phyloP scores from a whole-genome alignment of 2,888 invertebrate genomes.

The Athetis lepigone region DNA sequence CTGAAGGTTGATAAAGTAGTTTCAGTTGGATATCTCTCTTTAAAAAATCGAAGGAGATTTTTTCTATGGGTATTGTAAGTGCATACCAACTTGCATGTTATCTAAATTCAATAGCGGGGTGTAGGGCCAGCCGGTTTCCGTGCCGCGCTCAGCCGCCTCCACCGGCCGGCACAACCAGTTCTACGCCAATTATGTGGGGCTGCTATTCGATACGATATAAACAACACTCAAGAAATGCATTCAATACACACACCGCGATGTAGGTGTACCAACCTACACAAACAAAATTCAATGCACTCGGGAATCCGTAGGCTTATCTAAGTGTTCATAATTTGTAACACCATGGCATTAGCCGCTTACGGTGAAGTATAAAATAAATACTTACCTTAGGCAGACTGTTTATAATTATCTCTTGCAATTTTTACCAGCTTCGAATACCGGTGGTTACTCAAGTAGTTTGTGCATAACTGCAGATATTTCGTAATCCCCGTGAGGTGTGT shows the following conservation, averaged over 20 bases:
- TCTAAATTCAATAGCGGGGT: conserved; percentile 75
- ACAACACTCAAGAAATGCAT: conserved; percentile 74
- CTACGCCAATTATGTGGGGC: conserved; percentile 67
- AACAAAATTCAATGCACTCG: conserved; percentile 55
- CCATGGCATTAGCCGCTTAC: conserved; percentile 14
- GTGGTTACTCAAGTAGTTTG: conserved; percentile 30
- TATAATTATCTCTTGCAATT: conserved; percentile 28
- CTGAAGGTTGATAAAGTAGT: background rate
- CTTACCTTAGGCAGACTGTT: conserved; percentile 15
- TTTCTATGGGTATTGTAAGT: conserved; percentile 23
- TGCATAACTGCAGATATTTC: conserved; percentile 23
- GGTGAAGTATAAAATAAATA: background rate
- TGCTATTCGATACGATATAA: conserved; percentile 72
- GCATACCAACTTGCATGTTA: conserved; percentile 68
- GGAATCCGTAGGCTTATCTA: conserved; percentile 30
- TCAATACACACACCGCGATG: conserved; percentile 61
- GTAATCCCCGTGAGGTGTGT: conserved; percentile 12
- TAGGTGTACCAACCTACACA: conserved; percentile 58
- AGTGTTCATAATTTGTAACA: conserved; percentile 51
- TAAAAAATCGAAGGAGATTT: conserved; percentile 3
- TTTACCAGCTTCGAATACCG: conserved; percentile 19
- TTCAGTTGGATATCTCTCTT: background rate
- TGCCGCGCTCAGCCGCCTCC: conserved; percentile 53
- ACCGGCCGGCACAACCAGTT: conserved; percentile 73
- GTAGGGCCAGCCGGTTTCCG: conserved; percentile 74